A percentile compares a stretch with the other conserved stretches of the same genome.
Conservation (phyloP, 2,888 invertebrate species). For the Pristionchus entomophagus region DNA sequence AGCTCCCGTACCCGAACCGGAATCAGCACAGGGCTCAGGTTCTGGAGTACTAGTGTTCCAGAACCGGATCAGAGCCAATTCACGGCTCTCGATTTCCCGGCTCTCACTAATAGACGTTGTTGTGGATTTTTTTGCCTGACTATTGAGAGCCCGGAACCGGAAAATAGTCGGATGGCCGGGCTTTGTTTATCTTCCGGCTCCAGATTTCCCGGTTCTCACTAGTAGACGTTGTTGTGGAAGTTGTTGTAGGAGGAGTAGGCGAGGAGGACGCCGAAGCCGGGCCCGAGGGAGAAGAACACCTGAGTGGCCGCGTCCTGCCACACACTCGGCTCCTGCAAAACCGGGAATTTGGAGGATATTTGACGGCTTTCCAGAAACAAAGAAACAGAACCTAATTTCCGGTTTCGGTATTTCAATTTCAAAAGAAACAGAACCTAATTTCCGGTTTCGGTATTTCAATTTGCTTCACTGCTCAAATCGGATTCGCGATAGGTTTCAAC, state of each 20-base stretch:
- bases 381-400: too few relatives aligned
- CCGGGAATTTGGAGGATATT: constrained; percentile 77
- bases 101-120: constrained; percentile 86
- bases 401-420: background rate
- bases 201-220: constrained; percentile 52
- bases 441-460: background rate
- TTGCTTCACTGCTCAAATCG: too few relatives aligned
- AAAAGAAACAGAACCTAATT: too few relatives aligned
- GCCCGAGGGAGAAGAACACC: constrained; percentile 97
- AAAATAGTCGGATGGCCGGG: too few relatives aligned
- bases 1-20: too few relatives aligned
- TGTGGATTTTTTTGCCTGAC: constrained; percentile 98
- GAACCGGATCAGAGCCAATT: background rate
- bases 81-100: background rate
- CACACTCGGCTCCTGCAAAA: constrained; percentile 79
- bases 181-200: background rate
- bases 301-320: constrained; percentile 99
- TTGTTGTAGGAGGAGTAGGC: constrained; percentile 98
- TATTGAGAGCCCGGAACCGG: too few relatives aligned
- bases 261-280: constrained; percentile 96
- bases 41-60: too few relatives aligned
- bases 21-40: too few relatives aligned
- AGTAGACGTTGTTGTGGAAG: constrained; percentile 96
- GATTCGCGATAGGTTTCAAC: too few relatives aligned
- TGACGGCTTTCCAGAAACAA: too few relatives aligned